Evolutionary conservation across 2,888 invertebrate genomes (phyloP), one percentile per base, ranked within the genome.

Genomic region (Lobophora halterata): DNA sequence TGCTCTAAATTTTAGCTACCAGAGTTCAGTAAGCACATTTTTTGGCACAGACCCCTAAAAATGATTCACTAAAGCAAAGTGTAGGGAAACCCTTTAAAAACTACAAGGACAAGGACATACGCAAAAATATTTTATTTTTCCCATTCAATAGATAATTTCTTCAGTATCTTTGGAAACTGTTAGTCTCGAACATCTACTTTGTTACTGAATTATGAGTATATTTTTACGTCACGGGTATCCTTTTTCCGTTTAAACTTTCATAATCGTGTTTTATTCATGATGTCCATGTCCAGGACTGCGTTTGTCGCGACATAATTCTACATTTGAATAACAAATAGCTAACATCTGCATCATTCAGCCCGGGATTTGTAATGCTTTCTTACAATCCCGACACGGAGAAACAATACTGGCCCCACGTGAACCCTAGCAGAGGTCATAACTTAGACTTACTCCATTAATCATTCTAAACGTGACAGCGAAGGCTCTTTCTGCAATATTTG

Each of bases 281-380:
- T 77, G 80, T 82, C 45, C 75, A 71, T 71, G 70, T 6, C 5
- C 5, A 14, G 20, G 49, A 34, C 78, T 79, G 79, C 80, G 80
- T 85, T 79, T 71, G 75, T 71, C 75, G 72, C 70, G 76, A 70
- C 75, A 76, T 70, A 42, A 33, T 36, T 33, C 78, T 67, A n/a
- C 69, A 86, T 87, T 81, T 86, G 83, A 87, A 87, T 87, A 83
- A 81, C 86, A 87, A 87, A 86, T 81, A 67, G 65, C 60, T 70
- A 74, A 71, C 80, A 85, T 83, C 81, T 81, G 78, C 83, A 80
- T 79, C 77, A 67, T 68, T 67, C 73, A 64, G 61, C 55, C 58
- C 45, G 65, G 59, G 73, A 76, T 75, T 77, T 74, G 63, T 55
- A 67, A 61, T 53, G 52, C 51, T 55, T 56, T 66, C 61, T 58